phyloP scores from a whole-genome alignment of 2,888 invertebrate genomes.

The Boloria euphrosyne region DNA sequence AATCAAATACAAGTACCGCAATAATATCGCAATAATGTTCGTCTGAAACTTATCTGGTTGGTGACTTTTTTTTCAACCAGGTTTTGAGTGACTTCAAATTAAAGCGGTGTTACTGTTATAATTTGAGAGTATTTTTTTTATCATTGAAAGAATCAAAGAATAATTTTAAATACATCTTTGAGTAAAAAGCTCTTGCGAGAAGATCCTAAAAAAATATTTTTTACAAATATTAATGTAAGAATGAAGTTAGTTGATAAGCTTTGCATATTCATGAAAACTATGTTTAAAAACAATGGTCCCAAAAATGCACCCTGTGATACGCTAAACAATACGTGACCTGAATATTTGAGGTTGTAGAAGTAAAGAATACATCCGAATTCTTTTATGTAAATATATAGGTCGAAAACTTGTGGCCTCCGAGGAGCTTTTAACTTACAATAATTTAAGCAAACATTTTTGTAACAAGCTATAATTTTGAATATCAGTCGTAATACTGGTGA shows the following conservation, averaged over 20 bases:
- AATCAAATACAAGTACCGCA: too few species aligned
- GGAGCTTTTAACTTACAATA: constrained; percentile 1
- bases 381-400: constrained; percentile 7
- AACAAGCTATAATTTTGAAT: too few species aligned
- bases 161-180: not conserved
- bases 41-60: too few species aligned
- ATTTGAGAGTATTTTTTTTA: too few species aligned
- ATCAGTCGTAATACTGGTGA: not conserved
- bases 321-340: constrained; percentile 3
- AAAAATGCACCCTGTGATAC: constrained; percentile 12
- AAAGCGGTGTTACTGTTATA: too few species aligned
- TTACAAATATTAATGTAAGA: too few species aligned
- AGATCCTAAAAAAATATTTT: too few species aligned
- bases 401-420: not conserved
- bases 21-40: too few species aligned
- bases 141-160: too few species aligned
- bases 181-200: not conserved
- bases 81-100: too few species aligned
- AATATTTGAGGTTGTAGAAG: constrained; percentile 7
- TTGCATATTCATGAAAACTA: not conserved
- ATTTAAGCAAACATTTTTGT: not conserved
- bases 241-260: not conserved
- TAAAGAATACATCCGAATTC: constrained; percentile 5
- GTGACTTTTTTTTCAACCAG: too few species aligned
- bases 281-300: constrained; percentile 14